Base-by-base conservation (phyloP, 2,797 vertebrate species). In the Gobionotothen gibberifrons region DNA sequence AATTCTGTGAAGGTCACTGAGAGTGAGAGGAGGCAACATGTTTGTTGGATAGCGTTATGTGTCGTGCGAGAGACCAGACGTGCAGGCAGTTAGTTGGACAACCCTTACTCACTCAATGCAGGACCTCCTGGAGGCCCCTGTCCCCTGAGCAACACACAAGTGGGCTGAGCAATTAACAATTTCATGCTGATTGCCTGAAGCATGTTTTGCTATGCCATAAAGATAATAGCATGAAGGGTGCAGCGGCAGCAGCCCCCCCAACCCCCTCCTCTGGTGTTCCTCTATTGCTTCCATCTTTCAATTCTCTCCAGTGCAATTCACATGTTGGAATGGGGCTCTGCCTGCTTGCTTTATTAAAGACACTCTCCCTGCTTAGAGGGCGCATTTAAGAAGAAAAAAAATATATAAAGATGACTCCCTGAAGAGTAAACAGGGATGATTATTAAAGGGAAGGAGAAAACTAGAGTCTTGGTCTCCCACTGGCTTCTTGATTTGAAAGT, bases 111-210 rank as follows among this genome's bases (percentile, higher is more conserved):
- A 46, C 83, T 86, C 53, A 17, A 86, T 88, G 86, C 86, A 85
- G 92, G 95, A 94, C 94, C 94, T 94, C 90, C 93, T 87, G 92
- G 93, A 93, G 86, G 93, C 62, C 90, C 93, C 92, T 82, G 94
- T 96, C 96, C 96, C 95, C 92, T 16, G 95, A 96, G 96, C 90
- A 87, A 94, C 86, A 90, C 92, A 93, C 89, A 93, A 96, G 96
- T 92, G 94, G 96, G 96, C 82, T 93, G 92, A 94, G 96, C 96
- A 96, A 97, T 97, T 96, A 97, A 94, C 93, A 96, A 96, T 95
- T 97, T 96, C 96, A 95, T 91, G 95, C 95, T 95, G 95, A 96
- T 95, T 96, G 97, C 96, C 96, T 94, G 94, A 92, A 95, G 96
- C 95, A 89, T 92, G 95, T 94, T 96, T 95, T 93, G 92, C 94